Evolutionary conservation across 2,113 vertebrate genomes (phyloP), one percentile per base, ranked within the genome.

Genomic region (Myiozetetes cayanensis): DNA sequence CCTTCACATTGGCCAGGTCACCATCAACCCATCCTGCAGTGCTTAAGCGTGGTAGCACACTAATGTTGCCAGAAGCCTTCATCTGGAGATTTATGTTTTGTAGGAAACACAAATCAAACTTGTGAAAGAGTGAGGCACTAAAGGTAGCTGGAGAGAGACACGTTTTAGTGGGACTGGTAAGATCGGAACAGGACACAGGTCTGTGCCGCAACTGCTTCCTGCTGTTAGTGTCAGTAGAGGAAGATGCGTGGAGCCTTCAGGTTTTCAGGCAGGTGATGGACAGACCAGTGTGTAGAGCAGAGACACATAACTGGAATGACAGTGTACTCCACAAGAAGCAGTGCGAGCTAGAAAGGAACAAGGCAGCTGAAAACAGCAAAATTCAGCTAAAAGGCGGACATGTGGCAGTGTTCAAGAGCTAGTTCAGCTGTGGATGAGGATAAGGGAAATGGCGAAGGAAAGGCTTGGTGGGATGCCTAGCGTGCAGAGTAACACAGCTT

Each of bases 221-320:
- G 63, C 20, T 74, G 21, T 28, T 35, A 12, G 37, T 46, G 77
- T 28, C 61, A 37, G 65, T 14, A 59, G 52, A 4, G 58, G 61
- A 46, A 92, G 89, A 81, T 49, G 49, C 30, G 27, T 56, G 59
- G 84, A 93, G 61, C 30, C 30, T 46, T 68, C 41, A n/a, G 25
- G 17, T 73, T 73, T 88, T 56, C 14, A 35, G 44, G 14, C 37
- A 52, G 49, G 24, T 28, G 24, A 6, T 76, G 47, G 58, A 19
- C 21, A 37, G 58, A 63, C 4, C 21, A 21, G 7, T 33, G 33
- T 1, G 0, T 21, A 59, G 47, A 72, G 61, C 71, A 82, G 31
- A 50, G 43, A 23, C 30, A 17, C 0, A 0, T 41, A 52, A 16
- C 61, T n/a, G 27, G 33, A 55, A 33, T 25, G 33, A 39, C 62